Conservation (phyloP, 2,888 invertebrate genomes). For the Tanytarsus gracilentus region DNA sequence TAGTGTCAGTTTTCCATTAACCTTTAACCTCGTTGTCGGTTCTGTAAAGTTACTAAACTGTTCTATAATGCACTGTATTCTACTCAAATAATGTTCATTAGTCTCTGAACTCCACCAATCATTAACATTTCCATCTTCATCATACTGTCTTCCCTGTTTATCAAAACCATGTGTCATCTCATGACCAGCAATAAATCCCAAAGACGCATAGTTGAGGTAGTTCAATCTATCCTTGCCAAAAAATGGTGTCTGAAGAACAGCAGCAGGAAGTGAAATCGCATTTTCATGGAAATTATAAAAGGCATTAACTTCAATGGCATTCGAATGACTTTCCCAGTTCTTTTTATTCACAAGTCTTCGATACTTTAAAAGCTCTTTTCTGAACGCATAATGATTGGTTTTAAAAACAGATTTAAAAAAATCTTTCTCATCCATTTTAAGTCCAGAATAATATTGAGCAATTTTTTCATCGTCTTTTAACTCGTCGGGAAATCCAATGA, state of each 20-base stretch:
- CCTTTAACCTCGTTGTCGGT: background rate
- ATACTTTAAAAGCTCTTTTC: background rate
- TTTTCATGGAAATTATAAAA: background rate
- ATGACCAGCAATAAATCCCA: background rate
- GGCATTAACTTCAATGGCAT: background rate
- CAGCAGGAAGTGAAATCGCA: background rate
- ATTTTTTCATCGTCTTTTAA: background rate
- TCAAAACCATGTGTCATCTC: background rate
- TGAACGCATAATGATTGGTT: background rate
- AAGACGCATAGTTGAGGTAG: background rate
- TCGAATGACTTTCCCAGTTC: background rate
- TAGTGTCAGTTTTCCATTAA: background rate
- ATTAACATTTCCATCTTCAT: background rate
- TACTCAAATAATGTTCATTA: background rate
- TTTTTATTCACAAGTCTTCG: background rate
- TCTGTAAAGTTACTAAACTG: background rate
- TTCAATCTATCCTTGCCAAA: background rate
- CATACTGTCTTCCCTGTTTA: background rate
- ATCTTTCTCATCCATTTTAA: too few species aligned
- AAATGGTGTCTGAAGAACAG: background rate
- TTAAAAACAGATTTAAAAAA: background rate
- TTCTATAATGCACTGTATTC: background rate
- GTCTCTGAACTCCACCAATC: background rate
- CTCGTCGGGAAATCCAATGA: background rate
- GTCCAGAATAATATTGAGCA: background rate